A percentile compares a stretch with the other conserved stretches of the same genome.
Conservation (phyloP, 2,113 vertebrate genomes). For the Bos javanicus region DNA sequence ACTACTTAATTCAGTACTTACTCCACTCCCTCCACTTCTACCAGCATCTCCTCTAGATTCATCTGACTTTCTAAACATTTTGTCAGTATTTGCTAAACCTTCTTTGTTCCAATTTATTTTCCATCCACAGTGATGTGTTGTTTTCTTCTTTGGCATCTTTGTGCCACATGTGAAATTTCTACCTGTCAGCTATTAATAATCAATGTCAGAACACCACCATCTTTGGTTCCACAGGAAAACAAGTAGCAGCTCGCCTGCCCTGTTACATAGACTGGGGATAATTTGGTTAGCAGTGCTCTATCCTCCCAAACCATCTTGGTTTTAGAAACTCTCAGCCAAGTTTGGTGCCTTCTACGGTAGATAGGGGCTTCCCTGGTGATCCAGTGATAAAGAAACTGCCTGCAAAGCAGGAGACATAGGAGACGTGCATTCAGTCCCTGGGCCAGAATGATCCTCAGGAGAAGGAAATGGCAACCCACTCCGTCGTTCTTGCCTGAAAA, state of each 20-base stretch:
- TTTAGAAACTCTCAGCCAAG: background rate
- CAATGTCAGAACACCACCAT: background rate
- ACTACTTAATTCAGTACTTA: background rate
- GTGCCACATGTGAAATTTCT: background rate
- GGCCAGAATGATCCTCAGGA: background rate
- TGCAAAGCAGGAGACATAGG: background rate
- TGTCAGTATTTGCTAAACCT: background rate
- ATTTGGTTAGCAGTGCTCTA: background rate
- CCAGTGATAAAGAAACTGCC: background rate
- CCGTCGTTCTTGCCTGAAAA: background rate
- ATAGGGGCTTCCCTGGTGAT: background rate
- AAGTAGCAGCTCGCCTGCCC: background rate
- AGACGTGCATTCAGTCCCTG: background rate
- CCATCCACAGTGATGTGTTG: too few species aligned
- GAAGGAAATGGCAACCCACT: background rate
- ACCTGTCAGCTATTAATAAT: background rate
- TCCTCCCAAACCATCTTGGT: background rate
- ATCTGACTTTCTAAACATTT: background rate
- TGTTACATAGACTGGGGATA: background rate
- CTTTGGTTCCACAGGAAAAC: background rate
- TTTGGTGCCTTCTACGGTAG: too few species aligned
- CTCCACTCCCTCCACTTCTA: background rate
- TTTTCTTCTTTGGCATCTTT: background rate
- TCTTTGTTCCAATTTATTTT: background rate
- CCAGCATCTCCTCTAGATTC: background rate